Conservation (phyloP, 2,113 vertebrate genomes). For the Sarotherodon lohbergeri region DNA sequence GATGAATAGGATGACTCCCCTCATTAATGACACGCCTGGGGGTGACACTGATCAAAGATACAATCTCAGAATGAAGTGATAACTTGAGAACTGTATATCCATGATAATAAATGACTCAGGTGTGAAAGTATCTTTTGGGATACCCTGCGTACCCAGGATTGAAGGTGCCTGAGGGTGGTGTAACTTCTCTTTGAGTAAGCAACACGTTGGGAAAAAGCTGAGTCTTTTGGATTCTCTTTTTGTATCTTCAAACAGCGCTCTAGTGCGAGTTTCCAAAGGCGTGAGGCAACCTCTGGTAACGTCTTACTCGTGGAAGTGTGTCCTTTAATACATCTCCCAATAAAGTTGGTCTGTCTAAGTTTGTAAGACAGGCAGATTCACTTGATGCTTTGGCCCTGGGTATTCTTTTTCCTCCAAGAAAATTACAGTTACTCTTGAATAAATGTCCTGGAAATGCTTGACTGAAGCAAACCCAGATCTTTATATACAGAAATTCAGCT, state of each 20-base stretch:
- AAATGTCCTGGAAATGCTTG: neutral
- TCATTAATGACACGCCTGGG: slow-evolving; percentile 3
- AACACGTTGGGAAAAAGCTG: neutral
- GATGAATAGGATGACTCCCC: neutral
- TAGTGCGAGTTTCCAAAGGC: neutral
- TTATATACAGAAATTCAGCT: neutral
- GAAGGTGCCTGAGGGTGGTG: neutral
- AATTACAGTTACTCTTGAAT: neutral
- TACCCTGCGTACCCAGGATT: neutral
- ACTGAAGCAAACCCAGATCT: neutral
- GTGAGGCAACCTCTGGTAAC: slow-evolving; percentile 30
- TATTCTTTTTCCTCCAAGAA: neutral
- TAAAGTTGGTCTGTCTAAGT: neutral
- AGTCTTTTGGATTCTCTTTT: neutral
- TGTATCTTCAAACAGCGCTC: neutral
- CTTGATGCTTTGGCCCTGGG: neutral
- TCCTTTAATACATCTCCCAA: neutral
- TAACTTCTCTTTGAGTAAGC: neutral
- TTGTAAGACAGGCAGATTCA: neutral
- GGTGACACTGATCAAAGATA: slow-evolving; percentile 9
- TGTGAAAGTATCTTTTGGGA: neutral
- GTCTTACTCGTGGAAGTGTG: neutral
- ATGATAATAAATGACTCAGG: neutral
- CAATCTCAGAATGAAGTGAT: neutral
- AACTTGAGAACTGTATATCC: neutral